phyloP scores from a whole-genome alignment of 1,140 invertebrate genomes.

The Nephotettix cincticeps region DNA sequence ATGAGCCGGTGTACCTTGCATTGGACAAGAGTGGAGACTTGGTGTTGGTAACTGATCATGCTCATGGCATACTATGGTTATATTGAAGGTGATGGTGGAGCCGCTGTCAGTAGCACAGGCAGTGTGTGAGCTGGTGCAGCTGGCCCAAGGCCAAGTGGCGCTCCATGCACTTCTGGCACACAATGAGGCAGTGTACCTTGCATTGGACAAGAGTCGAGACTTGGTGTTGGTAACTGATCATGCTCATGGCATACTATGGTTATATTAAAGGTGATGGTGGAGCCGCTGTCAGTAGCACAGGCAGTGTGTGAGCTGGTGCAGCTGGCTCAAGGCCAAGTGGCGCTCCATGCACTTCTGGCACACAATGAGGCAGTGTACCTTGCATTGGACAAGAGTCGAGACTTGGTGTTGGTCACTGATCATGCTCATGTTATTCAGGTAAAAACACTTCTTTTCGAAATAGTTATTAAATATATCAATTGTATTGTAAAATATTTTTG shows the following conservation, averaged over 20 bases:
- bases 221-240: conserved; percentile 86
- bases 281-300: conserved; percentile 15
- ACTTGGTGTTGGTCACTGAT: conserved; percentile 86
- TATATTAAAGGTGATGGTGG: conserved; percentile 27
- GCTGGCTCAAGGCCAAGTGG: conserved; percentile 65
- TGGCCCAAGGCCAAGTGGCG: conserved; percentile 65
- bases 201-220: conserved; percentile 80
- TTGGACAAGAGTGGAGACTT: conserved; percentile 82
- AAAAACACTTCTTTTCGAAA: conserved; percentile 37
- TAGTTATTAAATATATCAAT: neutral
- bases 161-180: conserved; percentile 57
- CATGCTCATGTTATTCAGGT: conserved; percentile 81
- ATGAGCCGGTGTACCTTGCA: conserved; percentile 78
- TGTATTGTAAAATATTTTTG: too few relatives aligned
- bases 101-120: neutral
- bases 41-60: conserved; percentile 83
- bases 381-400: conserved; percentile 79
- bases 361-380: conserved; percentile 74
- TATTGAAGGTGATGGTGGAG: conserved; percentile 27
- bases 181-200: conserved; percentile 75
- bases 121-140: conserved; percentile 69
- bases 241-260: conserved; percentile 75
- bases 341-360: conserved; percentile 56
- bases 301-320: conserved; percentile 68
- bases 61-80: conserved; percentile 78